Conservation (phyloP, 2,113 vertebrate species). For the Hippolais icterina region DNA sequence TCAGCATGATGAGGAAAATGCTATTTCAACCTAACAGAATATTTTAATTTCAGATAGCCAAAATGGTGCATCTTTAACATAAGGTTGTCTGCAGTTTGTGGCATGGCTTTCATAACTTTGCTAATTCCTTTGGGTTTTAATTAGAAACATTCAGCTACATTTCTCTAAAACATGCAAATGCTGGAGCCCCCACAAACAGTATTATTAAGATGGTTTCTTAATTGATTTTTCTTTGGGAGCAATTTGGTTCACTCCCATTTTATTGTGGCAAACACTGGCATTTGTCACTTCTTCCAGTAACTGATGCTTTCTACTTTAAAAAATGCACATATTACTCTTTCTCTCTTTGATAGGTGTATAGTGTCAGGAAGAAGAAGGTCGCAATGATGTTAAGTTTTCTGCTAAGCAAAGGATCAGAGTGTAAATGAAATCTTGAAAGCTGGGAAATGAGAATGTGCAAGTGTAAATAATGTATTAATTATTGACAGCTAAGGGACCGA, state of each 20-base stretch:
- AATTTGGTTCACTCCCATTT: conserved; percentile 58
- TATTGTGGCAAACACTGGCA: conserved; percentile 46
- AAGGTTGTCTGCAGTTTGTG: not conserved
- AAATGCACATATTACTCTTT: conserved; percentile 68
- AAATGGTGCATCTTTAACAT: not conserved
- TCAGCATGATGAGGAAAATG: not conserved
- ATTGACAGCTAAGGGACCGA: conserved; percentile 79
- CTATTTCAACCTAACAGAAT: not conserved
- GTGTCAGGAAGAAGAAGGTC: conserved; percentile 73
- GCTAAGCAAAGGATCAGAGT: conserved; percentile 84
- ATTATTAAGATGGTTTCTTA: conserved; percentile 32
- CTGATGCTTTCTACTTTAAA: conserved; percentile 62
- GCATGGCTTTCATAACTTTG: not conserved
- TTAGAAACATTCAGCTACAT: conserved; percentile 24
- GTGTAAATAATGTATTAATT: conserved; percentile 97
- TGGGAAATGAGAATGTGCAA: conserved; percentile 85
- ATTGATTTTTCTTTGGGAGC: conserved; percentile 65
- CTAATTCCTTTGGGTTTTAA: conserved; percentile 47
- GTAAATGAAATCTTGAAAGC: conserved; percentile 86
- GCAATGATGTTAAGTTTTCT: conserved; percentile 77
- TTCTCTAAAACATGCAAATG: conserved; percentile 3
- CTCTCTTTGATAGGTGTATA: conserved; percentile 49
- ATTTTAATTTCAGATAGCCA: not conserved
- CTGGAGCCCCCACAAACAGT: not conserved
- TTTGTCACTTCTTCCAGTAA: conserved; percentile 57